Evolutionary conservation across 2,797 vertebrate species (phyloP).

Genomic region (Rhabdophis nuchalis): DNA sequence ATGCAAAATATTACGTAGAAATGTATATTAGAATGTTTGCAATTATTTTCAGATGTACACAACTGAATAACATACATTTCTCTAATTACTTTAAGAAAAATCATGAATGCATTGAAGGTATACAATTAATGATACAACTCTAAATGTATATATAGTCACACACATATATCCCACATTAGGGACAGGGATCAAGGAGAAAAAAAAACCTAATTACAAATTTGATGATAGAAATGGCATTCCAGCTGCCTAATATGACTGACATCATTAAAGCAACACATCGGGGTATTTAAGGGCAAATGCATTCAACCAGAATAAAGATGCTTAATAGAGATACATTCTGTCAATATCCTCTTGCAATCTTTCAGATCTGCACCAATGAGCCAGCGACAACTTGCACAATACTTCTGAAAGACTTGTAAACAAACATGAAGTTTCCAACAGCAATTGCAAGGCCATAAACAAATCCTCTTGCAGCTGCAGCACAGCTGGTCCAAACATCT

Average conservation of each 20-base stretch:
- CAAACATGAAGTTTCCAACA: constrained; percentile 33
- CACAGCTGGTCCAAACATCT: constrained; percentile 48
- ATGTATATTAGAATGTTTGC: neutral
- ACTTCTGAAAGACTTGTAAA: constrained; percentile 43
- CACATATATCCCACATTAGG: neutral
- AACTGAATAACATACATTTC: neutral
- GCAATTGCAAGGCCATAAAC: constrained; percentile 28
- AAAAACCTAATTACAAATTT: neutral
- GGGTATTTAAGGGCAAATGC: neutral
- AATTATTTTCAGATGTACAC: neutral
- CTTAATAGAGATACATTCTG: neutral
- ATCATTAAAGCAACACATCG: neutral
- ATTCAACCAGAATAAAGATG: neutral
- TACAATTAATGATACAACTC: neutral
- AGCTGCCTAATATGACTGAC: neutral
- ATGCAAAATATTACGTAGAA: neutral
- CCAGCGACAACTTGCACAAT: constrained; percentile 13
- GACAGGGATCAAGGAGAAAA: neutral
- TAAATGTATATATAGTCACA: neutral
- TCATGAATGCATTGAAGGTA: neutral
- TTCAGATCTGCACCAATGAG: constrained; percentile 29
- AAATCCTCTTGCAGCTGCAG: constrained; percentile 44
- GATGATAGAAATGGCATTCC: neutral
- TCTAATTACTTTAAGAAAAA: neutral
- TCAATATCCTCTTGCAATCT: constrained; percentile 15